Conservation (phyloP, 2,797 vertebrate genomes). For the Salarias fasciatus region DNA sequence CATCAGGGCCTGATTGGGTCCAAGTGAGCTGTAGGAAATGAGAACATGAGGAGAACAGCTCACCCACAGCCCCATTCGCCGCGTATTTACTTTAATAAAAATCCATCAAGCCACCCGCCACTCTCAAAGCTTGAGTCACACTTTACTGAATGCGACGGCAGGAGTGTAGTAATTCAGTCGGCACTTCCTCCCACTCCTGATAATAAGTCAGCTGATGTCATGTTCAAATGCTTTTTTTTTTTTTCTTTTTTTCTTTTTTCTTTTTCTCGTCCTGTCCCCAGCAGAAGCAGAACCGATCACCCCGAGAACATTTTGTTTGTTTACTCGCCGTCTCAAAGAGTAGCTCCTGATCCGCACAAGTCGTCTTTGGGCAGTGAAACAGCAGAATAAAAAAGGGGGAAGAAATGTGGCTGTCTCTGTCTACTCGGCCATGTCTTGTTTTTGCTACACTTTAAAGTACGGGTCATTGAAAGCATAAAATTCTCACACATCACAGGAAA, state of each 20-base stretch:
- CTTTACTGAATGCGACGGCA: slow-evolving; percentile 61
- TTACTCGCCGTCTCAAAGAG: slow-evolving; percentile 17
- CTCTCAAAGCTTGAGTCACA: slow-evolving; percentile 46
- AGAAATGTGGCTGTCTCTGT: slow-evolving; percentile 46
- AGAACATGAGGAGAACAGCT: slow-evolving; percentile 42
- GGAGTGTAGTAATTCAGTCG: slow-evolving; percentile 61
- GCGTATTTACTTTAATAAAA: slow-evolving; percentile 64
- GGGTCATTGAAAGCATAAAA: slow-evolving; percentile 71
- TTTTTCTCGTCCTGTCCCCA: no score
- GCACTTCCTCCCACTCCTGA: slow-evolving; percentile 52
- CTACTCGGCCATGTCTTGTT: slow-evolving; percentile 51
- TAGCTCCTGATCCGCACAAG: slow-evolving; percentile 18
- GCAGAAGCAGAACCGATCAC: slow-evolving; percentile 42
- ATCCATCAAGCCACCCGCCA: slow-evolving; percentile 58
- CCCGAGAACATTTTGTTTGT: slow-evolving; percentile 44
- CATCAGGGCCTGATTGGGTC: slow-evolving; percentile 51
- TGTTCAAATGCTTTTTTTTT: slow-evolving; percentile 40
- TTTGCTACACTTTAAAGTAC: slow-evolving; percentile 63
- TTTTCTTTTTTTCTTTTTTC: no score
- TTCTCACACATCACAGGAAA: slow-evolving; percentile 69
- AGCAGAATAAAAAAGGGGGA: slow-evolving; percentile 25
- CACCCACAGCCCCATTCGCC: slow-evolving; percentile 44
- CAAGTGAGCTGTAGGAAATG: slow-evolving; percentile 44
- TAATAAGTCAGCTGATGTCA: slow-evolving; percentile 54
- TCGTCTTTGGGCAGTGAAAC: slow-evolving; percentile 25